A percentile compares a stretch with the other conserved stretches of the same genome.
These are phyloP conservation scores for Nannoperca obscura DNA, from an alignment of 2,797 vertebrate genomes.

Conservation along the genomic window DNA sequence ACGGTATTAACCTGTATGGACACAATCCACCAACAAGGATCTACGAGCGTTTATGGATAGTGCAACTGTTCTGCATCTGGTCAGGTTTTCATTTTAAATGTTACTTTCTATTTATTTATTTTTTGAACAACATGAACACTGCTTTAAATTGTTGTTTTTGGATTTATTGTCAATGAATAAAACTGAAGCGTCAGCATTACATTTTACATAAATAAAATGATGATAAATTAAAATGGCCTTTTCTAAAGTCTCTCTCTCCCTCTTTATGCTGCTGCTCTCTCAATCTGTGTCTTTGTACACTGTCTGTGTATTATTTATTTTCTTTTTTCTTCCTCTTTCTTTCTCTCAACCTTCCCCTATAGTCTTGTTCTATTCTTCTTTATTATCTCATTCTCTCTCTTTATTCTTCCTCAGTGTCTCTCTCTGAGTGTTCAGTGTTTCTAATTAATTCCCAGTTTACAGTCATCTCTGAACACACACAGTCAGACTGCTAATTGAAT, in stretches of 20 bases:
- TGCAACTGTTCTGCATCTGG: too few relatives aligned
- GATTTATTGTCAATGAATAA: neutral
- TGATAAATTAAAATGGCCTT: neutral
- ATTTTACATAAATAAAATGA: neutral
- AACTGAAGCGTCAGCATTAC: neutral
- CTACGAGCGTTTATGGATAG: neutral
- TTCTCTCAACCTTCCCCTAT: neutral
- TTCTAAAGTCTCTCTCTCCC: too few relatives aligned
- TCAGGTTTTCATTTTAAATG: too few relatives aligned
- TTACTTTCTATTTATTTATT: too few relatives aligned
- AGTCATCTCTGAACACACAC: slow-evolving; percentile 36
- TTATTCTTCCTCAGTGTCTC: neutral
- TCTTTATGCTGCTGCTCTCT: too few relatives aligned
- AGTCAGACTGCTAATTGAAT: slow-evolving; percentile 64
- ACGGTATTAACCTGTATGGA: too few relatives aligned
- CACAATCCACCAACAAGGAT: neutral
- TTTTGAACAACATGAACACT: neutral
- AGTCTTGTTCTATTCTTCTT: neutral
- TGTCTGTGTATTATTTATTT: neutral
- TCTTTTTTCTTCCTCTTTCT: neutral
- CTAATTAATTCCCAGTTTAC: slow-evolving; percentile 70
- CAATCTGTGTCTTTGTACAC: neutral
- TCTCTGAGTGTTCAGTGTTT: slow-evolving; percentile 44
- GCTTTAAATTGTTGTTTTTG: neutral
- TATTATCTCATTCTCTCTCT: neutral